phyloP scores from a whole-genome alignment of 2,888 invertebrate genomes.

The Crocallis elinguaria region DNA sequence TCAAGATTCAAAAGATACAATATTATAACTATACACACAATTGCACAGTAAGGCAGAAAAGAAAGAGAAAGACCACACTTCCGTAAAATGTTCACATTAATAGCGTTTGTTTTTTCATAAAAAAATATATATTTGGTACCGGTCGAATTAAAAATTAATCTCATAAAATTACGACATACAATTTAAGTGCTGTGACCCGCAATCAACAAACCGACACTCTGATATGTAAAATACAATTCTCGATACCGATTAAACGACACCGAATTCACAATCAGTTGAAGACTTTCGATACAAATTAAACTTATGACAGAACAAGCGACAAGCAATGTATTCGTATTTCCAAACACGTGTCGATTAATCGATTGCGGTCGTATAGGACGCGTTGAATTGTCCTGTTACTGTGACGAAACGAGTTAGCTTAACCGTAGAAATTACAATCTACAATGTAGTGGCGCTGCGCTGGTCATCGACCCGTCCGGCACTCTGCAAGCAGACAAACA shows the following conservation, averaged over 20 bases:
- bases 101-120: conserved; percentile 8
- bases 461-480: conserved; percentile 49
- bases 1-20: conserved; percentile 39
- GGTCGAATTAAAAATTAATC: conserved; percentile 20
- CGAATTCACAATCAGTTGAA: not conserved
- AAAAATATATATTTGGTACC: conserved; percentile 26
- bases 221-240: conserved; percentile 23
- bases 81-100: conserved; percentile 43
- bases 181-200: conserved; percentile 24
- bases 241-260: conserved; percentile 11
- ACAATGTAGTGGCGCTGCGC: conserved; percentile 61
- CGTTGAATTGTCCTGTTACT: conserved; percentile 40
- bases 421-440: conserved; percentile 61
- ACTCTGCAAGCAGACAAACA: conserved; percentile 81
- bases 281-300: not conserved
- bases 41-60: conserved; percentile 36
- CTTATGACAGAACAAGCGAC: not conserved
- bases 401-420: conserved; percentile 51
- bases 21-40: conserved; percentile 40
- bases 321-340: not conserved
- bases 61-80: conserved; percentile 67
- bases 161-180: conserved; percentile 40
- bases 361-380: conserved; percentile 47
- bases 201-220: conserved; percentile 27
- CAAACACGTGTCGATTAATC: conserved; percentile 45